Conservation (phyloP, 1,140 invertebrate species). For the Eurosta solidaginis region DNA sequence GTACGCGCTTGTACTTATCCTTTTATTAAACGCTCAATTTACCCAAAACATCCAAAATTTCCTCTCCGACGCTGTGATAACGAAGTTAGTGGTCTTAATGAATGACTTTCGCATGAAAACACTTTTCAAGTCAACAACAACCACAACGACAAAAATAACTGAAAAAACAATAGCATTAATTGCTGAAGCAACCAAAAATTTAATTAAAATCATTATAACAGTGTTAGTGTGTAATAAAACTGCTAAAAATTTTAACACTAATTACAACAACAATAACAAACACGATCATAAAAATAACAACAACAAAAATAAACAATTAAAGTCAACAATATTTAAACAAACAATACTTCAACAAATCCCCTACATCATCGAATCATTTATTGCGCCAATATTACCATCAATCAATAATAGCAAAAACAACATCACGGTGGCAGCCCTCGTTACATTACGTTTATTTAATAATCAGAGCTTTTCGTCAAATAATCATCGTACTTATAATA, state of each 20-base stretch:
- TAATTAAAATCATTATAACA: background rate
- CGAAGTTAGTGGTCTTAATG: constrained; percentile 51
- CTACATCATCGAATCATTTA: background rate
- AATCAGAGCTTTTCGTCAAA: constrained; percentile 38
- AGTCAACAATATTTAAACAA: background rate
- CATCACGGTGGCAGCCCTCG: constrained; percentile 36
- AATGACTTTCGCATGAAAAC: constrained; percentile 53
- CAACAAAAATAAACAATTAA: background rate
- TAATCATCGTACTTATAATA: constrained; percentile 58
- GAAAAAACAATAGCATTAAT: constrained; percentile 3
- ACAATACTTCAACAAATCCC: constrained; percentile 23
- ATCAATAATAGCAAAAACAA: constrained; percentile 3
- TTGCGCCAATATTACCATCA: background rate
- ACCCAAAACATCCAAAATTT: background rate
- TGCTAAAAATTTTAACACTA: too few relatives aligned
- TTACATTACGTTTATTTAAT: background rate
- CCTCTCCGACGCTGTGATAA: background rate
- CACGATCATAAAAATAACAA: constrained; percentile 30
- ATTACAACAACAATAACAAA: constrained; percentile 33
- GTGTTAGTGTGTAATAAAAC: background rate
- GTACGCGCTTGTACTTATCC: background rate
- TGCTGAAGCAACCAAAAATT: background rate
- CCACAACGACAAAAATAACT: constrained; percentile 40
- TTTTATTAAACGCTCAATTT: background rate
- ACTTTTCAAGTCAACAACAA: constrained; percentile 46